Conservation (phyloP, 2,888 invertebrate genomes). For the Oasisia sp. region DNA sequence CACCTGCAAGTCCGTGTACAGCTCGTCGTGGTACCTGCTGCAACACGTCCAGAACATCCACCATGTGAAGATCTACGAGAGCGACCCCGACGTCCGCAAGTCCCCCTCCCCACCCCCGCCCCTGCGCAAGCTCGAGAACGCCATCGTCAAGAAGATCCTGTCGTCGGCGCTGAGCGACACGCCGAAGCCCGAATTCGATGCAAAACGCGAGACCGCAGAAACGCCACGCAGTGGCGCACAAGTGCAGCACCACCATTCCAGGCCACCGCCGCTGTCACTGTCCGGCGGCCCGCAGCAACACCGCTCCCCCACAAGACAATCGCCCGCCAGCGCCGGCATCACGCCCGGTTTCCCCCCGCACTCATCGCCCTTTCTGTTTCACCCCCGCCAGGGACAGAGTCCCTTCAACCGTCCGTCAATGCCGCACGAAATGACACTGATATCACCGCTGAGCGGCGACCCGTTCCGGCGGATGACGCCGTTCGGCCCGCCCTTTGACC, state of each 20-base stretch:
- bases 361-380: conserved; percentile 31
- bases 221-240: not conserved
- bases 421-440: conserved; percentile 24
- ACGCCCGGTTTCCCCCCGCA: conserved; percentile 21
- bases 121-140: conserved; percentile 14
- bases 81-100: conserved; percentile 65
- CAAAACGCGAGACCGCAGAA: not conserved
- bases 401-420: conserved; percentile 80
- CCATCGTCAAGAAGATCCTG: conserved; percentile 20
- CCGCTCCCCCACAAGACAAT: conserved; percentile 13
- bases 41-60: conserved; percentile 95
- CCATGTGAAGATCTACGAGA: conserved; percentile 91
- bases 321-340: conserved; percentile 14
- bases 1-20: conserved; percentile 84
- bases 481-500: conserved; percentile 26
- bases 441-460: conserved; percentile 22
- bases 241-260: conserved; percentile 19
- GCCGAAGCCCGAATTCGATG: not conserved
- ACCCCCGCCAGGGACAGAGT: conserved; percentile 64
- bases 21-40: conserved; percentile 83
- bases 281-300: not conserved
- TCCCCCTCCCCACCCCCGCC: not conserved
- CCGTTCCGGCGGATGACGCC: conserved; percentile 33
- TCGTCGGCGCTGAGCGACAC: not conserved
- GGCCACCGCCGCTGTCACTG: not conserved